A percentile compares a stretch with the other conserved stretches of the same genome.
These are phyloP conservation scores for Rhabdomys dilectus DNA, from an alignment of 2,113 vertebrate species.

Conservation along the genomic window DNA sequence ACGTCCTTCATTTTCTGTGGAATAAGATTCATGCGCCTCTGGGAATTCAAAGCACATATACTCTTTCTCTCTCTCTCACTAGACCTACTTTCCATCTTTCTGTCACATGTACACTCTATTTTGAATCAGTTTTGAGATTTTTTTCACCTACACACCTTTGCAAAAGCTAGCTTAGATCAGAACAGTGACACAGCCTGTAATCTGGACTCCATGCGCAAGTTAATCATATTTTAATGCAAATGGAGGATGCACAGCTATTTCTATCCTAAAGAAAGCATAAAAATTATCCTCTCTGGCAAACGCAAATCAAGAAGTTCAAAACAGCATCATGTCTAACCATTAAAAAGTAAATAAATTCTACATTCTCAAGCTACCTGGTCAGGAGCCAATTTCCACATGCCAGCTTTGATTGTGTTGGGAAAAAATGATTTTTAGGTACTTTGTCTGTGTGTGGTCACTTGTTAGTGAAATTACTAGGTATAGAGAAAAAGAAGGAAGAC, in stretches of 20 bases:
- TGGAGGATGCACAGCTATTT: not conserved
- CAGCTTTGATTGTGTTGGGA: not conserved
- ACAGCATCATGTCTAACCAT: not conserved
- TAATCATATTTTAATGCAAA: not conserved
- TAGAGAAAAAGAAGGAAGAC: not conserved
- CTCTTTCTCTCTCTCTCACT: not conserved
- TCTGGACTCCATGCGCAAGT: not conserved
- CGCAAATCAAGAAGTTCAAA: not conserved
- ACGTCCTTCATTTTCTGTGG: not conserved
- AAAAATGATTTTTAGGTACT: not conserved
- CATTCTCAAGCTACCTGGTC: not conserved
- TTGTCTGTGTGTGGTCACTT: not conserved
- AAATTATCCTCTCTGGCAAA: not conserved
- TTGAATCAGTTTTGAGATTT: conserved; percentile 4
- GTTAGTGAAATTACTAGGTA: not conserved
- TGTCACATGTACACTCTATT: not conserved
- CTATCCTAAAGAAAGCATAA: not conserved
- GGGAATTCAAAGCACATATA: not conserved
- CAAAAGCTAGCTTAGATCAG: not conserved
- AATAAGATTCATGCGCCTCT: not conserved
- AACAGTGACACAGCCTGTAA: not conserved
- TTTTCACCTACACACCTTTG: not conserved
- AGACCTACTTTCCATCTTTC: not conserved
- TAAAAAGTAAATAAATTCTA: not conserved
- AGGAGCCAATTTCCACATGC: not conserved